Evolutionary conservation across 2,113 vertebrate species (phyloP), one percentile per base, ranked within the genome.

Genomic region (Rana temporaria): DNA sequence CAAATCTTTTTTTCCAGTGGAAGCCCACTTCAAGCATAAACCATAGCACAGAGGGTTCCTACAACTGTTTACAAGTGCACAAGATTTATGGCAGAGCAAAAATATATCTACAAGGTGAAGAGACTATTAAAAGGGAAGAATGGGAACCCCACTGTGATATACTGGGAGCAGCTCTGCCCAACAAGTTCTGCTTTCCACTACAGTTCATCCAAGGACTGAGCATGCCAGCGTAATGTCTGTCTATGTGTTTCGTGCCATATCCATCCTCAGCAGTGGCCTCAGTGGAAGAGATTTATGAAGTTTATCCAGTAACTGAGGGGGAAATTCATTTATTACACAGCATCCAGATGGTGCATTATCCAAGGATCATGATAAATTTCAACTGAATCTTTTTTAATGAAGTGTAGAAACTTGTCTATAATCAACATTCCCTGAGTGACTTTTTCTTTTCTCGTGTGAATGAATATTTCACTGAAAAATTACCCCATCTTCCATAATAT

Each of bases 11-110:
- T 59, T 85, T 92, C 22, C 92, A 99, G 98, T 99, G 91, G 98
- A 99, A 89, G 98, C 97, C 84, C 97, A 97, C 90, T 99, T 99
- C 88, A 99, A 99, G 91, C 98, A 99, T 93, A 99, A 99, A 90
- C 98, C 98, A 79, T 99, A 95, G 22, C 48, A 34, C 60, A 20
- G 55, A 32, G n/a, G 53, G 52, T 67, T 26, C 52, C 53, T 52
- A 57, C 80, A 59, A 56, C 32, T 57, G 32, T 89, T 91, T 89
- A 90, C 89, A 89, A 89, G 86, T 82, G 70, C 79, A 82, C 80
- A 66, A 65, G 80, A 63, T 75, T 74, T 82, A 82, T 63, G 42
- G 26, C 52, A 59, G 66, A 70, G 26, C 24, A 12, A 57, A 78
- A 84, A 34, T 20, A 30, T 14, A 75, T 42, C 72, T 59, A 42